phyloP scores from a whole-genome alignment of 37 sponge, comb jelly and placozoan genomes.

The Dysidea cf. avara region DNA sequence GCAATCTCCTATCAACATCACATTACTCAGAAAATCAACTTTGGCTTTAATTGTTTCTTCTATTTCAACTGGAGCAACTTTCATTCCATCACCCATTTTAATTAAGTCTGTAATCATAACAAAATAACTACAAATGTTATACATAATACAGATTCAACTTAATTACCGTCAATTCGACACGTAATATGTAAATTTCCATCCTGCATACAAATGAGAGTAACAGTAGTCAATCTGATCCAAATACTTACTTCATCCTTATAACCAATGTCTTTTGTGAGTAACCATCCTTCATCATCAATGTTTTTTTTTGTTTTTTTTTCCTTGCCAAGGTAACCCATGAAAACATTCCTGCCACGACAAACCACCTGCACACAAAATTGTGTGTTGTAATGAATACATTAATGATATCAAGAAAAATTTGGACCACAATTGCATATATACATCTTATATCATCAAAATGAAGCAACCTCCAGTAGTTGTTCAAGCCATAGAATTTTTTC shows the following conservation, averaged over 20 bases:
- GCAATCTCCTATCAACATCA: slow-evolving; percentile 69
- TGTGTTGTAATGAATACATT: too few species aligned
- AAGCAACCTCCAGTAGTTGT: too few species aligned
- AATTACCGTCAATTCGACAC: slow-evolving; percentile 71
- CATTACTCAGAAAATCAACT: slow-evolving; percentile 65
- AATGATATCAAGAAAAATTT: too few species aligned
- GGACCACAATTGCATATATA: too few species aligned
- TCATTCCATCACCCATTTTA: slow-evolving; percentile 85
- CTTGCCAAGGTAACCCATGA: slow-evolving; percentile 91
- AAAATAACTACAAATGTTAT: neutral
- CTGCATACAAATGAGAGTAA: neutral
- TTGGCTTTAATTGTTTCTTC: slow-evolving; percentile 58
- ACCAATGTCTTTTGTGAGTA: slow-evolving; percentile 90
- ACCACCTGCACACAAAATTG: slow-evolving; percentile 47
- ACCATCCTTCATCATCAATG: slow-evolving; percentile 89
- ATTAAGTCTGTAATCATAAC: slow-evolving; percentile 51
- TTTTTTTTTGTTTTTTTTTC: slow-evolving; percentile 83
- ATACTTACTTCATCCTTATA: slow-evolving; percentile 52
- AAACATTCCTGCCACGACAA: slow-evolving; percentile 80
- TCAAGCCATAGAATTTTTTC: too few species aligned
- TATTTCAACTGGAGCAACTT: slow-evolving; percentile 76
- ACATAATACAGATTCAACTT: neutral
- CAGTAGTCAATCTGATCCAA: too few species aligned
- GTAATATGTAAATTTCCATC: slow-evolving; percentile 66
- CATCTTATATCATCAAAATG: too few species aligned